Evolutionary conservation across 1,140 invertebrate species (phyloP).

Genomic region (Charaxes varanes): DNA sequence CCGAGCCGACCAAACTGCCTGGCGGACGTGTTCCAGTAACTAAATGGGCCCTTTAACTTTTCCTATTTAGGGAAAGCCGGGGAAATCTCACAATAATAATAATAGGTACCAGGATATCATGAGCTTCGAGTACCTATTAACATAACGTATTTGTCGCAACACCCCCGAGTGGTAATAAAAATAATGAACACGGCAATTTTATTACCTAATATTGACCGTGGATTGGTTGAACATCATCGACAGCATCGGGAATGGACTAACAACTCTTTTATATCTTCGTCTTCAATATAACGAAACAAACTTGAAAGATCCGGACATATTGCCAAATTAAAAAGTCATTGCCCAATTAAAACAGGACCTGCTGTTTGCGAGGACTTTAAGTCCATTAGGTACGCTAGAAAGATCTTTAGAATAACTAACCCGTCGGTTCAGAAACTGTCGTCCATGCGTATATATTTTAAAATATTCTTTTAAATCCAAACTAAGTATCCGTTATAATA

Average conservation of each 20-base stretch:
- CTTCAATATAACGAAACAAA: not conserved
- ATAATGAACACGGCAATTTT: conserved; percentile 18
- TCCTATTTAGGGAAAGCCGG: conserved; percentile 58
- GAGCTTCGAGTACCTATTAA: conserved; percentile 34
- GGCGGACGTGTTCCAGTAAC: conserved; percentile 40
- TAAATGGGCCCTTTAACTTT: conserved; percentile 63
- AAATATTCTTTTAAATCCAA: too few species aligned
- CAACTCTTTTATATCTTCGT: not conserved
- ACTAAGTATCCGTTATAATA: too few species aligned
- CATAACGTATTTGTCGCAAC: conserved; percentile 31
- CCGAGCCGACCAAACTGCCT: conserved; percentile 21
- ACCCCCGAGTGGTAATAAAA: conserved; percentile 17
- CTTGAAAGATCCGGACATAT: too few species aligned
- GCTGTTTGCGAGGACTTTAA: too few species aligned
- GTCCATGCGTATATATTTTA: too few species aligned
- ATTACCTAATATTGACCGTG: conserved; percentile 18
- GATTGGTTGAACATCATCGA: not conserved
- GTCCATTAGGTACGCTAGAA: too few species aligned
- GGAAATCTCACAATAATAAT: conserved; percentile 54
- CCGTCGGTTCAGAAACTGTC: too few species aligned
- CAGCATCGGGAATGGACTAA: not conserved
- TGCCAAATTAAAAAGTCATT: too few species aligned
- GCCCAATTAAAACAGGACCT: too few species aligned
- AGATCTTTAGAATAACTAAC: too few species aligned
- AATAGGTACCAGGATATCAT: conserved; percentile 40